A percentile compares a stretch with the other conserved stretches of the same genome.
These are phyloP conservation scores for Naja naja DNA, from an alignment of 2,113 vertebrate genomes.

Conservation along the genomic window DNA sequence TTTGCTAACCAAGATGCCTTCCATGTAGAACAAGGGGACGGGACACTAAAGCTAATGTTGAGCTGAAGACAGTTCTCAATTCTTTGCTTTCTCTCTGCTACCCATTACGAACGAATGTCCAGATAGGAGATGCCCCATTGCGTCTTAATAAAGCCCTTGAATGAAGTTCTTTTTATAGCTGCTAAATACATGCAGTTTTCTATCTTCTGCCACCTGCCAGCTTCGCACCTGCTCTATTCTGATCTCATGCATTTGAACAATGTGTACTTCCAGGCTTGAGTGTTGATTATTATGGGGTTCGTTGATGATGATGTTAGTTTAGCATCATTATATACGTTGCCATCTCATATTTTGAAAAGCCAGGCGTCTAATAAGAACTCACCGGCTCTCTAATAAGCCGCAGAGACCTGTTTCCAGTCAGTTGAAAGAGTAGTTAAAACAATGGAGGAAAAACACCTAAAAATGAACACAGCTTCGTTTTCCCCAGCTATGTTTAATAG, in stretches of 20 bases:
- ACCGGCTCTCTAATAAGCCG: background rate
- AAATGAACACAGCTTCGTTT: background rate
- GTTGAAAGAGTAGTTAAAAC: background rate
- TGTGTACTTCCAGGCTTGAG: conserved; percentile 2
- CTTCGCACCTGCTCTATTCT: conserved; percentile 20
- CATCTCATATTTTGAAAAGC: background rate
- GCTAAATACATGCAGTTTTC: background rate
- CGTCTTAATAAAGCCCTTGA: background rate
- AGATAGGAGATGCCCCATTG: background rate
- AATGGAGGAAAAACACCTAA: background rate
- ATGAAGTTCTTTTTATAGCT: background rate
- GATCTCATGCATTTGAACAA: conserved; percentile 22
- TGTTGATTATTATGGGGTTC: background rate
- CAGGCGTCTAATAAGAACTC: conserved; percentile 11
- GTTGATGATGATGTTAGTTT: background rate
- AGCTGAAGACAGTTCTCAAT: background rate
- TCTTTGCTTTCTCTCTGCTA: background rate
- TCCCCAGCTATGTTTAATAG: background rate
- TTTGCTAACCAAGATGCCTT: background rate
- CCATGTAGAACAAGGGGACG: background rate
- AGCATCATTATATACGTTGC: background rate
- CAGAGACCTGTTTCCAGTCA: background rate
- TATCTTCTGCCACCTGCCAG: conserved; percentile 15
- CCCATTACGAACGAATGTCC: background rate
- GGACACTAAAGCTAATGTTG: background rate